Evolutionary conservation across 2,113 vertebrate genomes (phyloP).

Genomic region (Charina bottae): DNA sequence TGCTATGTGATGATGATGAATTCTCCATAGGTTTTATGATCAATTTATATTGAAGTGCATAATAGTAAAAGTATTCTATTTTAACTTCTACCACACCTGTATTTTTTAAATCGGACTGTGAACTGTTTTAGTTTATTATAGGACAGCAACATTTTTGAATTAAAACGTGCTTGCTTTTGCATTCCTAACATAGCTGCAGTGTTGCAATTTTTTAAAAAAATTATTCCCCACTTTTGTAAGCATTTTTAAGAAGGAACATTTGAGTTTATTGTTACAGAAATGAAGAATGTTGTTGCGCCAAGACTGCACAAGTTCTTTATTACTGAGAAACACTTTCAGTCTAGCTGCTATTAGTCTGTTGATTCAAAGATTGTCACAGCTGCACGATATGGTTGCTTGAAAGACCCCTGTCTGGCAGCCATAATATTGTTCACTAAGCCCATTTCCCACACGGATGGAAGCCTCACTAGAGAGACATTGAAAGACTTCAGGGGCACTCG

Average conservation of each 20-base stretch:
- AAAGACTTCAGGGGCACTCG: background rate
- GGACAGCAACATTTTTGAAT: background rate
- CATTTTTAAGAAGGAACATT: too few species aligned
- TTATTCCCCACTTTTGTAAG: too few species aligned
- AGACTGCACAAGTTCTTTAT: background rate
- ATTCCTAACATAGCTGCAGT: background rate
- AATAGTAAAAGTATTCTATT: background rate
- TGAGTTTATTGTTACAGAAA: too few species aligned
- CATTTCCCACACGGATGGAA: background rate
- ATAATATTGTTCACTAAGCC: background rate
- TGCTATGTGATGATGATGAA: background rate
- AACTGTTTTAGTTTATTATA: too few species aligned
- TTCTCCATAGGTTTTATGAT: slow-evolving; percentile 8
- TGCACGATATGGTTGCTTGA: background rate
- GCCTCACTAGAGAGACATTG: background rate
- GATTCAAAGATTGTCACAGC: background rate
- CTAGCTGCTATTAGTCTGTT: background rate
- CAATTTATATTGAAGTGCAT: slow-evolving; percentile 2
- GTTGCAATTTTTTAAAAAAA: background rate
- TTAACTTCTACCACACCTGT: too few species aligned
- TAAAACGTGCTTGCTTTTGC: background rate
- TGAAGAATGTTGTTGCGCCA: background rate
- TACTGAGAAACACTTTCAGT: background rate
- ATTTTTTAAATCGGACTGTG: background rate
- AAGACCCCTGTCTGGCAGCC: background rate